Evolutionary conservation across 2,888 invertebrate species (phyloP), one percentile per base, ranked within the genome.

Genomic region (Lepidocyrtinus sp.): DNA sequence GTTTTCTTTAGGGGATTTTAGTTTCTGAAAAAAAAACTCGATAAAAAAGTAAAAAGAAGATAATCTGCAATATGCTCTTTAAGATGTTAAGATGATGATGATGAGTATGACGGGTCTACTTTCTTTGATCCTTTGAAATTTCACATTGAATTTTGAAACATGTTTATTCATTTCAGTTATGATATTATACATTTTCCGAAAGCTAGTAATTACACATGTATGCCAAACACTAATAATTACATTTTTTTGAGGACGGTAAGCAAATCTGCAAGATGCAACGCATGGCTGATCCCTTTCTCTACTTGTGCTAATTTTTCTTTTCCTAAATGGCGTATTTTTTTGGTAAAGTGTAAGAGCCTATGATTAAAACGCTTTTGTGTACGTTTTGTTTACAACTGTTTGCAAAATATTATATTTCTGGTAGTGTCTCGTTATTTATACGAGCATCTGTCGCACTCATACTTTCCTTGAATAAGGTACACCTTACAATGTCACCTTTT

Each of bases 131-230:
- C 19, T 59, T 59, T 65, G n/a, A n/a, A n/a, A n/a, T 65, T 27
- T 65, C 36, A 19, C 65, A 25, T 65, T 65, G 12, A 27, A 25
- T 45, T 59, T 59, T 59, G 15, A 59, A 59, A 59, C 22, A 59
- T 59, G 59, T 59, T 59, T 59, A 59, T 59, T 59, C 59, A 59
- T 59, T 59, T 59, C 9, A 9, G 17, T 36, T 21, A 45, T 45
- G 1, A 65, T 65, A 65, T 26, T 63, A 19, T 25, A 25, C 15
- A 63, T 2, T 24, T 80, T 36, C 25, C 59, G 81, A 75, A 75
- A 72, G 75, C 75, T 81, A 65, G 81, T 81, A 81, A 81, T 81
- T 75, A 75, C 45, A 63, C 55, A 77, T 45, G 64, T 50, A 70
- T 70, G 24, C 65, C 19, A n/a, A 27, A 24, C 59, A 67, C 26